Evolutionary conservation across 2,888 invertebrate genomes (phyloP).

Genomic region (Pocota personata): DNA sequence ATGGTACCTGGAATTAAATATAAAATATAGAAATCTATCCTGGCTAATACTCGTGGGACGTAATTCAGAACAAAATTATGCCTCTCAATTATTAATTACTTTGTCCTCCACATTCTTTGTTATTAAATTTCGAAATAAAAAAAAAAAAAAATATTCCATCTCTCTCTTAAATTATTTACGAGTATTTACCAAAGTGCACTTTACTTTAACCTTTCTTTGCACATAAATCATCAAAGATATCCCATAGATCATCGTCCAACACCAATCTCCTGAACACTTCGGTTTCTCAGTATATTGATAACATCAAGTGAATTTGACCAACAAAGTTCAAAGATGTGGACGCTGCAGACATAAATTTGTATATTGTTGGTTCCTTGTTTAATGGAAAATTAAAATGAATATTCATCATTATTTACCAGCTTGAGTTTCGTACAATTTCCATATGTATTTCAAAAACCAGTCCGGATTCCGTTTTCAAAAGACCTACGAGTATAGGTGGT

Average conservation of each 20-base stretch:
- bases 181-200: neutral
- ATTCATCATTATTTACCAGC: slow-evolving; percentile 14
- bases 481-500: no score
- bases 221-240: neutral
- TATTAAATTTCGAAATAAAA: neutral
- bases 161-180: neutral
- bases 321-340: neutral
- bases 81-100: no score
- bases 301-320: neutral
- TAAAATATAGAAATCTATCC: no score
- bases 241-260: neutral
- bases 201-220: neutral
- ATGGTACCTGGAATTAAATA: no score
- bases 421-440: neutral
- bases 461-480: neutral
- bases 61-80: no score
- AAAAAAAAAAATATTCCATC: neutral
- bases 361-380: neutral
- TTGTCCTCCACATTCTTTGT: neutral
- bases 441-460: neutral
- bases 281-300: neutral
- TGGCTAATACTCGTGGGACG: no score
- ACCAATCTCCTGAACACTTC: neutral
- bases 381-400: slow-evolving; percentile 26
- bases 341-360: neutral